These are phyloP conservation scores for Barbus barbus DNA, from an alignment of 2,113 vertebrate genomes.

Conservation along the genomic window DNA sequence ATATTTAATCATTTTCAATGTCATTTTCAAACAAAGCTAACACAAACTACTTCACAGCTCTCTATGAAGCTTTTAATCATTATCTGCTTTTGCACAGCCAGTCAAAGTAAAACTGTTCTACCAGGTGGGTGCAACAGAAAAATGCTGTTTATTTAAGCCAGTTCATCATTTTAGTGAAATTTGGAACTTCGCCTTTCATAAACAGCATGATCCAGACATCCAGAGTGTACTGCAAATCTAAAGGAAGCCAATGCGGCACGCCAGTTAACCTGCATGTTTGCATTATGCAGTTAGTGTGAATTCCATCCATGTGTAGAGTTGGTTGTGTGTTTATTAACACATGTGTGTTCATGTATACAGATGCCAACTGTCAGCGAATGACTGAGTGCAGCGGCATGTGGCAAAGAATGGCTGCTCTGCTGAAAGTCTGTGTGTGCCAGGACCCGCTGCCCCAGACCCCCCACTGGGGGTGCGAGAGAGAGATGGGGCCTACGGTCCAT, in stretches of 20 bases:
- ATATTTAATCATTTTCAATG: neutral
- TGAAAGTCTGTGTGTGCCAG: constrained; percentile 6
- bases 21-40: neutral
- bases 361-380: neutral
- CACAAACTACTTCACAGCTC: neutral
- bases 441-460: constrained; percentile 1
- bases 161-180: constrained; percentile 6
- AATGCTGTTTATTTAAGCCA: neutral
- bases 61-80: constrained; percentile 1
- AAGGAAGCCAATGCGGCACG: neutral
- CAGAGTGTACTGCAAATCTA: neutral
- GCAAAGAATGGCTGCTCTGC: constrained; percentile 16
- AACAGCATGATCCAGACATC: neutral
- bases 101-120: constrained; percentile 14
- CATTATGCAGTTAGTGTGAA: constrained; percentile 23
- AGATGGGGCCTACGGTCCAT: constrained; percentile 16
- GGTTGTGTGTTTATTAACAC: constrained; percentile 37
- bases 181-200: neutral
- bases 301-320: neutral
- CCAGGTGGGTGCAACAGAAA: neutral
- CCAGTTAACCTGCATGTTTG: constrained; percentile 36
- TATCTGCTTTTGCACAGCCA: neutral
- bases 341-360: constrained; percentile 3
- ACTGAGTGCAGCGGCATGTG: constrained; percentile 30
- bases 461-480: constrained; percentile 3